Base-by-base conservation (phyloP, 1,140 invertebrate species). In the Zaprionus davidi region DNA sequence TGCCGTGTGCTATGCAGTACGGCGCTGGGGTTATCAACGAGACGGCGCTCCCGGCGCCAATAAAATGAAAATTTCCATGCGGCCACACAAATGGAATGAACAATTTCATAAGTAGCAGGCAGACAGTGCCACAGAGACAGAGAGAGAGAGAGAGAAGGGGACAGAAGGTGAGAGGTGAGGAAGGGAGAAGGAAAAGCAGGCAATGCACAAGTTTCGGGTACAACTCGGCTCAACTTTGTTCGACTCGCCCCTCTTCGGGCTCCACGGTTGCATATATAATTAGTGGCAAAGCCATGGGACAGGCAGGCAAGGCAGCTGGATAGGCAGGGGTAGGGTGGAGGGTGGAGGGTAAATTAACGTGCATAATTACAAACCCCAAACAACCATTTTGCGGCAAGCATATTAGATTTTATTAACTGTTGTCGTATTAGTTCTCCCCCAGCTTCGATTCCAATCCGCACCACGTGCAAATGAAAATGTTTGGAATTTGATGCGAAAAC, bases 381-480 rank as follows among this genome's bases (percentile, higher is more conserved):
- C 81, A 88, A 81, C 74, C 81, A 81, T 84, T 88, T 88, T 90
- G 84, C 66, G 85, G 85, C 65, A 76, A 90, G 84, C 85, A 90
- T 90, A 88, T 90, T 90, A 90, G 85, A 88, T 88, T 90, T 88
- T 79, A 88, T 90, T 88, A 90, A 84, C 85, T 81, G 75, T 68
- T 73, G 63, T 77, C 53, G 46, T 53, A 72, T 44, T 65, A 64
- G 66, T 59, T 63, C 24, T 15, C 60, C 34, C 41, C 9, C 17
- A 11, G 24, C 12, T 7, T 7, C 71, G 13, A 17, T 38, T 36
- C 28, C n/a, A 56, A 38, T 69, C 34, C 49, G 26, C n/a, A 20
- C 49, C 38, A 62, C 60, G 34, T 49, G 57, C n/a, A 68, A 60
- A 44, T 55, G 70, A 57, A 57, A 56, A 44, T 56, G 49, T 26